Evolutionary conservation across 2,888 invertebrate genomes (phyloP), one percentile per base, ranked within the genome.

Genomic region (Chalcis sispes): DNA sequence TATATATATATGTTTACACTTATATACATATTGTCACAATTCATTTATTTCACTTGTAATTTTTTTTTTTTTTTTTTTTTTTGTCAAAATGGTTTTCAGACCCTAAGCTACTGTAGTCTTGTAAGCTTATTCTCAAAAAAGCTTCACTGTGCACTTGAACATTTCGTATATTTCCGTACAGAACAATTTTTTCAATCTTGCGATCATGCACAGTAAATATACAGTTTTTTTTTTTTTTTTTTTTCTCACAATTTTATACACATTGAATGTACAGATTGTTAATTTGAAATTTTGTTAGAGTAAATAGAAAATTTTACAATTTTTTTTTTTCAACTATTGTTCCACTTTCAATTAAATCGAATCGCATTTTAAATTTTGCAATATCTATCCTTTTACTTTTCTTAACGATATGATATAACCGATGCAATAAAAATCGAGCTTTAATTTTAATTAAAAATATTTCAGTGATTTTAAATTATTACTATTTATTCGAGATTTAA

Each of bases 81-180:
- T 59, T 61, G 18, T 61, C 40, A 61, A 58, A 64, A 78, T 80
- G 79, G 58, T 78, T 77, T 81, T 82, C 81, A 83, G 84, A 84
- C 87, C 84, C 86, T 87, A 86, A 86, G 84, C 86, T 86, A 86
- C 84, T 80, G 77, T 70, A 80, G 77, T 76, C 66, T 70, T 69
- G 46, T 74, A 54, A 58, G 58, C 62, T 73, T 77, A 76, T 75
- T 80, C 70, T 77, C 71, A 59, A 67, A 76, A 77, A 66, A 48
- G 69, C 58, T 69, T 70, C 36, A 42, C 20, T 50, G 25, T 72
- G 20, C 50, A 59, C 20, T 36, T 13, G 13, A 54, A 42, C 5
- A 54, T 50, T 66, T 48, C 8, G 52, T 20, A 10, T 20, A 42
- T 15, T 42, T 42, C 42, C 13, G 2, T 13, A 8, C 32, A 42